Evolutionary conservation across 2,888 invertebrate species (phyloP), one percentile per base, ranked within the genome.

Genomic region (Cheilosia variabilis): DNA sequence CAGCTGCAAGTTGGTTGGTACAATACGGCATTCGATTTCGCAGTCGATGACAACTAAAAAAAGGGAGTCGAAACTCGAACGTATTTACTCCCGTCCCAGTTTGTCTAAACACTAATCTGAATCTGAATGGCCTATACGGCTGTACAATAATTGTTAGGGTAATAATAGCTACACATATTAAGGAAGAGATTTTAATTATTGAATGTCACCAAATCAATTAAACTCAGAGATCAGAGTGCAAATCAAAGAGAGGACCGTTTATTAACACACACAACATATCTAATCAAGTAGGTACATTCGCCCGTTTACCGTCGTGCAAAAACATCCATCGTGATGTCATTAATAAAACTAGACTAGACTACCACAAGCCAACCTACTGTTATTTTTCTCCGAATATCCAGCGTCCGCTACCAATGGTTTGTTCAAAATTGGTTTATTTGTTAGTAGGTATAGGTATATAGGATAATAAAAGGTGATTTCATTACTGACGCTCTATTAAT

Each of bases 301-400:
- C 1, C 4, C 2, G 31, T 31, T 31, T 9, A 9, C 2, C 9
- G 9, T 31, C 7, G 31, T 31, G 37, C 22, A 79, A 65, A 79
- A 72, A 73, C 53, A 73, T 75, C 47, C 47, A 62, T 53, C 47
- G 57, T 81, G 80, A 75, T 81, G 60, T 81, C 80, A 80, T 75
- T 75, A 60, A 75, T 52, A 73, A 72, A 79, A 66, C 73, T 79
- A 79, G 65, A 73, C 13, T 57, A n/a, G n/a, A 50, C 72, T 55
- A 62, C 15, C 27, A 57, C 47, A 62, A 63, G 19, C 22, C 57
- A 71, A 78, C 41, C 43, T 50, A 72, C 57, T 71, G 71, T 47
- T 57, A 55, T 78, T 63, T 45, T 45, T 41, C 34, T 65, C 31
- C 9, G 68, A 60, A 69, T 34, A 68, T 62, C 53, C 15, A 43